Evolutionary conservation across 2,797 vertebrate genomes (phyloP), one percentile per base, ranked within the genome.

Genomic region (Acrossocheilus fasciatus): DNA sequence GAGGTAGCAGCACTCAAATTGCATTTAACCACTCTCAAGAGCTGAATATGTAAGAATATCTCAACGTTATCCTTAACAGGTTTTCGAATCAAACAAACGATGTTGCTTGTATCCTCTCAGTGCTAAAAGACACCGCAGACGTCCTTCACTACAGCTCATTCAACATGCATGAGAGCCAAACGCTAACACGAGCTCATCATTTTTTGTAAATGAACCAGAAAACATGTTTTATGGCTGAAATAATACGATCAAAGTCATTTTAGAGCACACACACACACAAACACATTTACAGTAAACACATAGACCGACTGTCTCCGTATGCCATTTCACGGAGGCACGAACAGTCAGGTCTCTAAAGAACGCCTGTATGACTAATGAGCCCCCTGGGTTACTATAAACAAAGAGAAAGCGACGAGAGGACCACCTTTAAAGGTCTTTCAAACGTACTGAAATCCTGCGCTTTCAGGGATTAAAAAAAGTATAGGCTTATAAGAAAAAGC

Each of bases 371-470:
- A 70, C 81, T 82, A 82, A 82, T 82, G 81, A 82, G 68, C 68
- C 81, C 50, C 81, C 4, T 57, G 81, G 81, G 66, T 72, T 72
- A 82, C 64, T 57, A 57, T 54, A 82, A 82, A 82, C 66, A 82
- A 52, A 82, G 66, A 52, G 62, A 82, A 72, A 57, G 64, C 18
- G 3, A 34, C 20, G 7, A 81, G 62, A 69, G 30, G 9, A 54
- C 66, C 18, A 57, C 41, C 76, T 47, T 79, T 59, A 79, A 72
- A 85, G 26, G 34, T 39, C 26, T 45, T 78, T 68, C n/a, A 76
- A 84, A 82, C 15, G 15, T 41, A 68, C 59, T 15, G 30, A 74
- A 83, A 50, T 74, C 6, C 4, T 54, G 66, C n/a, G 80, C 80
- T 70, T 69, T 54, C 47, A 57, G 9, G 9, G 36, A 82, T 82